Evolutionary conservation across 2,888 invertebrate genomes (phyloP).

Genomic region (Andrena bicolor): DNA sequence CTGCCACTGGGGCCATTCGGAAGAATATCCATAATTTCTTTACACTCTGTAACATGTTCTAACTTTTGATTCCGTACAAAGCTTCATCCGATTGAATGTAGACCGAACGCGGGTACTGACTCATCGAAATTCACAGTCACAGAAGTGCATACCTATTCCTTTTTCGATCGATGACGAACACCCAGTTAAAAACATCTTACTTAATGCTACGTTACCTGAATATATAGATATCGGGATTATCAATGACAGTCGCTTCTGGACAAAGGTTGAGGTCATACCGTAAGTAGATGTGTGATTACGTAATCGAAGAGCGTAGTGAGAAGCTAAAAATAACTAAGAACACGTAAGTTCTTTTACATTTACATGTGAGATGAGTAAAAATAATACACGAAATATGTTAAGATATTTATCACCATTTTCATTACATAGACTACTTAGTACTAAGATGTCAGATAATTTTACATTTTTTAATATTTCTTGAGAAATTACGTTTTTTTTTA

Average conservation of each 20-base stretch:
- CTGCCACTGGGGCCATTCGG: too few species aligned
- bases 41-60: background rate
- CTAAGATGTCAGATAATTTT: too few species aligned
- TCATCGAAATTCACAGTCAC: constrained; percentile 10
- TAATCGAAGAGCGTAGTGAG: constrained; percentile 2
- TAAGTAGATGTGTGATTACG: constrained; percentile 2
- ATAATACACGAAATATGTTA: background rate
- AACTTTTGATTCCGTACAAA: background rate
- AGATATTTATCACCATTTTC: background rate
- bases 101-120: background rate
- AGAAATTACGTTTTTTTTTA: background rate
- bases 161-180: constrained; percentile 31
- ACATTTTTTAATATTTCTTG: background rate
- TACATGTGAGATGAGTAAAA: background rate
- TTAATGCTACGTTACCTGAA: background rate
- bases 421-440: background rate
- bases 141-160: background rate
- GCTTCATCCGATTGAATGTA: background rate
- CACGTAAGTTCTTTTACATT: background rate
- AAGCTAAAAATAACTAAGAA: constrained; percentile 16
- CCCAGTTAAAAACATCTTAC: constrained; percentile 11
- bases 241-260: background rate
- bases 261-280: constrained; percentile 15
- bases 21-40: background rate
- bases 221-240: constrained; percentile 1